Conservation (phyloP, 1,140 invertebrate species). For the Steinernema khuongi region DNA sequence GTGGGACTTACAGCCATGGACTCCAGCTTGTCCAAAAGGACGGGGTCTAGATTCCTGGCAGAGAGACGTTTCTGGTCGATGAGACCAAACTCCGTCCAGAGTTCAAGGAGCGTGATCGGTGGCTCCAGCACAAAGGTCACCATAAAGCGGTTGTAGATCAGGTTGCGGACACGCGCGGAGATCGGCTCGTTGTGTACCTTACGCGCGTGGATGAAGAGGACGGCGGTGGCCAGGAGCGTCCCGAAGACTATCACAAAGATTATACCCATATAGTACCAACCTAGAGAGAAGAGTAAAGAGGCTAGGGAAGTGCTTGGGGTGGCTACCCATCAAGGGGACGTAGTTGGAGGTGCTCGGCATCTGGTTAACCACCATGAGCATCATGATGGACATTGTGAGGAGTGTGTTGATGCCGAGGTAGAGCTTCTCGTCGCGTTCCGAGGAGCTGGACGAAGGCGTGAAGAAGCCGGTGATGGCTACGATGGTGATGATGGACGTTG, state of each 20-base stretch:
- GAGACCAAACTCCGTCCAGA: conserved; percentile 56
- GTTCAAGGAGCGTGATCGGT: conserved; percentile 44
- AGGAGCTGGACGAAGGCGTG: conserved; percentile 53
- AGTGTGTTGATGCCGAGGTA: conserved; percentile 57
- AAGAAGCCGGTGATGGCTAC: conserved; percentile 57
- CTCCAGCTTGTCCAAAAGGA: neutral
- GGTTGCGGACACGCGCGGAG: conserved; percentile 22
- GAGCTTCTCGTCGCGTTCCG: conserved; percentile 55
- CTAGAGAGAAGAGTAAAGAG: conserved; percentile 23
- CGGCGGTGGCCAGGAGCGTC: conserved; percentile 49
- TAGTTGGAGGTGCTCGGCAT: conserved; percentile 57
- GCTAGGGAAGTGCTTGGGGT: neutral
- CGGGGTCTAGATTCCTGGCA: conserved; percentile 31
- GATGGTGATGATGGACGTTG: conserved; percentile 52
- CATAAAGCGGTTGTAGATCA: conserved; percentile 36
- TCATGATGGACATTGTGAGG: conserved; percentile 55
- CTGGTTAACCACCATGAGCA: conserved; percentile 55
- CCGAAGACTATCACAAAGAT: conserved; percentile 57
- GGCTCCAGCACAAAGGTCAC: conserved; percentile 46
- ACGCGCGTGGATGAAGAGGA: conserved; percentile 34
- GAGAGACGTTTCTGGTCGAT: conserved; percentile 41
- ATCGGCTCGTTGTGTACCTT: conserved; percentile 40
- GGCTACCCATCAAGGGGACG: conserved; percentile 53
- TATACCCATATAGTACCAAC: conserved; percentile 57
- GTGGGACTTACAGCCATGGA: conserved; percentile 14